These are phyloP conservation scores for Athene cunicularia DNA, from an alignment of 2,113 vertebrate species.

Conservation along the genomic window DNA sequence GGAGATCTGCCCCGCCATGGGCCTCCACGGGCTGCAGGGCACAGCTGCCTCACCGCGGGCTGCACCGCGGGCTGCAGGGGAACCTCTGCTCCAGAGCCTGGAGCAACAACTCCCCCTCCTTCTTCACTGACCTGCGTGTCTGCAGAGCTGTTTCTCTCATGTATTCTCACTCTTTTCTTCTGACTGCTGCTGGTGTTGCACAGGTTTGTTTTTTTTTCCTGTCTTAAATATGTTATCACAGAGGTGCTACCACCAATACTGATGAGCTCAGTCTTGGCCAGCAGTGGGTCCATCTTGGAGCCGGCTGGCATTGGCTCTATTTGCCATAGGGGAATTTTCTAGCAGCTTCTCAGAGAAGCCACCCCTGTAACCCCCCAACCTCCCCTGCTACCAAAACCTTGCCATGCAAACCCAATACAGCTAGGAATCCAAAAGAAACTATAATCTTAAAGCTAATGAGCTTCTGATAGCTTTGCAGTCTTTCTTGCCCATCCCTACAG, in stretches of 20 bases:
- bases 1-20: too few species aligned
- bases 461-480: background rate
- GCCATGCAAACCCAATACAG: background rate
- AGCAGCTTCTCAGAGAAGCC: background rate
- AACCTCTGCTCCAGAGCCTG: too few species aligned
- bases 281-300: background rate
- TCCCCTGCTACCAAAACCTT: background rate
- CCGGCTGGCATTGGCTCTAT: background rate
- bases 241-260: accelerated
- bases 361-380: background rate
- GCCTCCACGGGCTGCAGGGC: background rate
- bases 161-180: background rate
- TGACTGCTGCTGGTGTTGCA: background rate
- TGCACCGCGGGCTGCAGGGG: background rate
- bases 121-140: background rate
- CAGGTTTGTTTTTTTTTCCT: background rate
- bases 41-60: background rate
- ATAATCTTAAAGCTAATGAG: background rate
- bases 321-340: background rate
- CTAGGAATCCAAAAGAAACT: background rate
- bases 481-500: background rate
- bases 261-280: background rate
- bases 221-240: background rate
- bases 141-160: background rate
- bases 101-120: background rate